phyloP scores from a whole-genome alignment of 2,797 vertebrate genomes.

The Lagodon rhomboides region DNA sequence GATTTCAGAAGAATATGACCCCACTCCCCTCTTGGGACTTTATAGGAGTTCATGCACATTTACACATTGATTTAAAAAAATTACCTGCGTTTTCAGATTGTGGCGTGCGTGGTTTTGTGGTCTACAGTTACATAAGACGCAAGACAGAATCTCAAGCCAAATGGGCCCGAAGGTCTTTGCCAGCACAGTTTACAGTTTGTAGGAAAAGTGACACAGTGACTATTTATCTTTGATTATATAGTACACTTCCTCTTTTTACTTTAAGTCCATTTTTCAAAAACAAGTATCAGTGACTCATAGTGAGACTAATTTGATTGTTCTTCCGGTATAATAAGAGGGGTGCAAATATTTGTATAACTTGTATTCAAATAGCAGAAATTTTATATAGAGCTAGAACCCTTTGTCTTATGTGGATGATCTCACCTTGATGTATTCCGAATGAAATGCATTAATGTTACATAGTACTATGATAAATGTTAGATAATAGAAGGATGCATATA shows the following conservation, averaged over 20 bases:
- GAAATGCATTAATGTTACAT: not conserved
- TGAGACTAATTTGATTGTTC: not conserved
- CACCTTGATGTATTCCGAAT: not conserved
- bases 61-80: constrained; percentile 76
- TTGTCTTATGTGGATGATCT: not conserved
- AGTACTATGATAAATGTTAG: not conserved
- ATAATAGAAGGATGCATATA: not conserved
- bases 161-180: constrained; percentile 16
- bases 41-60: constrained; percentile 64
- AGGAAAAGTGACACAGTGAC: not conserved
- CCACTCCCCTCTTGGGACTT: constrained; percentile 49
- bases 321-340: not conserved
- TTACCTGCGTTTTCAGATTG: constrained; percentile 68
- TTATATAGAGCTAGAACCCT: not conserved
- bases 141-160: constrained; percentile 20
- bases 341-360: not conserved
- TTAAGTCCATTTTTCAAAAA: not conserved
- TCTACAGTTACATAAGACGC: constrained; percentile 60
- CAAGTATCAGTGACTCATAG: not conserved
- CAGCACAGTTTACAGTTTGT: not conserved
- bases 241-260: not conserved
- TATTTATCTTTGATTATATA: constrained; percentile 17
- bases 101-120: constrained; percentile 69
- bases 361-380: not conserved
- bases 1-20: constrained; percentile 77